A percentile compares a stretch with the other conserved stretches of the same genome.
Conservation (phyloP, 2,113 vertebrate species). For the Burhinus oedicnemus region DNA sequence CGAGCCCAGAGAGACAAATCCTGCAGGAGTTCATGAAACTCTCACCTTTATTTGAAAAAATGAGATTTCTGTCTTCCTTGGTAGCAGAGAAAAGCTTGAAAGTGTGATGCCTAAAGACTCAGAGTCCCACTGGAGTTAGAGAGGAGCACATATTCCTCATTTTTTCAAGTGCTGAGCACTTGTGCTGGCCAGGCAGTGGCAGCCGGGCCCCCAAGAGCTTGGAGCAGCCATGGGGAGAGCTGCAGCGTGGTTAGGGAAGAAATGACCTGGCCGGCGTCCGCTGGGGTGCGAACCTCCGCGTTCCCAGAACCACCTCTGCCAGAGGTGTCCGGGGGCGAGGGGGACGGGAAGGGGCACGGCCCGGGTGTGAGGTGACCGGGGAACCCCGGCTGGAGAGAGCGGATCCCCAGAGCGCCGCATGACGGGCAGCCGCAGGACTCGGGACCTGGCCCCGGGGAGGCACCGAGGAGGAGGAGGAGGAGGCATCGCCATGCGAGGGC, state of each 20-base stretch:
- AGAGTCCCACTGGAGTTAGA: background rate
- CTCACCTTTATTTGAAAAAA: background rate
- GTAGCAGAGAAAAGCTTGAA: background rate
- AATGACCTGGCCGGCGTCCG: background rate
- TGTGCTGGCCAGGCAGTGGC: background rate
- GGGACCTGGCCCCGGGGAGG: background rate
- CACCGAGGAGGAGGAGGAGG: background rate
- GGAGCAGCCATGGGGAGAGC: background rate
- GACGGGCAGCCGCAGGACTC: rapidly evolving
- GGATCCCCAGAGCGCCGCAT: background rate
- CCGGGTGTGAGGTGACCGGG: rapidly evolving
- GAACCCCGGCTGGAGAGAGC: background rate
- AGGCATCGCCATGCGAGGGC: background rate
- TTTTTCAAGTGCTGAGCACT: background rate
- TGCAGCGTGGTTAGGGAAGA: background rate
- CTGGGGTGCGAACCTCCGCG: background rate
- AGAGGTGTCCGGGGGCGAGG: rapidly evolving
- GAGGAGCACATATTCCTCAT: background rate
- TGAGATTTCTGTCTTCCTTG: background rate
- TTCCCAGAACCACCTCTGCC: background rate
- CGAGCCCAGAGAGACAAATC: background rate
- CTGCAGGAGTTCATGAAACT: background rate
- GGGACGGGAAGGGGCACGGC: background rate
- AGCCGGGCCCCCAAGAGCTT: background rate
- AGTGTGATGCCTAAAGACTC: background rate